Base-by-base conservation (phyloP, 2,888 invertebrate species). In the Pterostichus niger region DNA sequence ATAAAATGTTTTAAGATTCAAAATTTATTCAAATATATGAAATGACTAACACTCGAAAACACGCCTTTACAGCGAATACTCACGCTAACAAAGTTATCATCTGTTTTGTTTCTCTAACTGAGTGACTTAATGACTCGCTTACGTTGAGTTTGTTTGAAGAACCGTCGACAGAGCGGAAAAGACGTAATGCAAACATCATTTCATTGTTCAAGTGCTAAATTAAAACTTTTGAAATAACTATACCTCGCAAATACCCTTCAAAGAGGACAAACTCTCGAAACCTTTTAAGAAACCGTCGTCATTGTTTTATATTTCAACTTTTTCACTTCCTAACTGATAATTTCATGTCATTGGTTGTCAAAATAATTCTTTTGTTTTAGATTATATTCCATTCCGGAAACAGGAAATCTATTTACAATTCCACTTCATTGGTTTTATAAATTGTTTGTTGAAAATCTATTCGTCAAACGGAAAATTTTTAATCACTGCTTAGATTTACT, bases 211-310 rank as follows among this genome's bases (percentile, higher is more conserved):
- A 76, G 76, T 76, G 33, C 35, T n/a, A 54, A 56, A 76, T 56
- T 76, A 76, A 76, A 76, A 76, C 76, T 54, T 54, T 54, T 54
- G 33, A 76, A 76, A 76, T 56, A 54, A 76, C 76, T 56, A 33
- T 40, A 46, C 44, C 64, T 17, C 13, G 10, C 24, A 24, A 31
- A 40, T 40, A 40, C 40, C 44, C 17, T 68, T 68, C 33, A 9
- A 33, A 33, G 33, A 15, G 35, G 40, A 40, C 44, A 40, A 40
- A 40, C 40, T 68, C 15, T 68, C n/a, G 6, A 73, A 15, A 24
- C 15, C 46, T 73, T 73, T 73, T 73, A 73, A 44, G 44, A 44
- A 44, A 46, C 9, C 1, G 15, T 52, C 40, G 40, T 7, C 40
- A 40, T 7, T 9, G 6, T 40, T 40, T 40, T 40, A 13, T 31